Conservation (phyloP, 2,113 vertebrate genomes). For the Aramus guarauna region DNA sequence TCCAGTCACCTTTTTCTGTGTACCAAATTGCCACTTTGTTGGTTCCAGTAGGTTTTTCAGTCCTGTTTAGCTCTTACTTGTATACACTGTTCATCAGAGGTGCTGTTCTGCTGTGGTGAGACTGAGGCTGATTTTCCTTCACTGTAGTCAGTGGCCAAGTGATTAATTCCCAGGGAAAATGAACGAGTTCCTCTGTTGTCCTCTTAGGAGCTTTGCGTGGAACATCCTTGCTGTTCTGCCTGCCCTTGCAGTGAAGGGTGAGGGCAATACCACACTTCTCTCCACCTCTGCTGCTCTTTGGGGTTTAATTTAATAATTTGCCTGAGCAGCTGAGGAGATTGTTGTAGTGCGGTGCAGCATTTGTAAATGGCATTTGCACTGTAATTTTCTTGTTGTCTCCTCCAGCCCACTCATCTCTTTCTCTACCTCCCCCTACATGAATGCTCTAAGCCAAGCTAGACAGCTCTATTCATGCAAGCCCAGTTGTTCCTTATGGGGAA, state of each 20-base stretch:
- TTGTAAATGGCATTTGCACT: neutral
- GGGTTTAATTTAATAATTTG: conserved; percentile 11
- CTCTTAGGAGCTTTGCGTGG: neutral
- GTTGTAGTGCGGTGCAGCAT: neutral
- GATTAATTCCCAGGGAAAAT: neutral
- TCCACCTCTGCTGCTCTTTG: neutral
- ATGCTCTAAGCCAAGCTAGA: neutral
- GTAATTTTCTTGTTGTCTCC: neutral
- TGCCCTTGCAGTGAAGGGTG: neutral
- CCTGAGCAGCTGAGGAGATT: neutral
- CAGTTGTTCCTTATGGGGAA: neutral
- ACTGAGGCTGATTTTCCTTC: neutral
- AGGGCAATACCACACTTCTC: neutral
- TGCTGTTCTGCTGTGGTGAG: neutral
- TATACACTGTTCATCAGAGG: neutral
- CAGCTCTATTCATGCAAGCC: neutral
- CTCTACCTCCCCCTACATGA: neutral
- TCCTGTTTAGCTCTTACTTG: neutral
- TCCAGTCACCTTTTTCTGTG: neutral
- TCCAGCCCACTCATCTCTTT: neutral
- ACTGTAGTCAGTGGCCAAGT: neutral
- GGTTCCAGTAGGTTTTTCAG: neutral
- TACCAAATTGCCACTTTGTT: neutral
- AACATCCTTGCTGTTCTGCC: neutral
- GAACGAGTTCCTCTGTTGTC: neutral